A percentile compares a stretch with the other conserved stretches of the same genome.
These are phyloP conservation scores for Calliopum simillimum DNA, from an alignment of 2,888 invertebrate genomes.

Conservation along the genomic window DNA sequence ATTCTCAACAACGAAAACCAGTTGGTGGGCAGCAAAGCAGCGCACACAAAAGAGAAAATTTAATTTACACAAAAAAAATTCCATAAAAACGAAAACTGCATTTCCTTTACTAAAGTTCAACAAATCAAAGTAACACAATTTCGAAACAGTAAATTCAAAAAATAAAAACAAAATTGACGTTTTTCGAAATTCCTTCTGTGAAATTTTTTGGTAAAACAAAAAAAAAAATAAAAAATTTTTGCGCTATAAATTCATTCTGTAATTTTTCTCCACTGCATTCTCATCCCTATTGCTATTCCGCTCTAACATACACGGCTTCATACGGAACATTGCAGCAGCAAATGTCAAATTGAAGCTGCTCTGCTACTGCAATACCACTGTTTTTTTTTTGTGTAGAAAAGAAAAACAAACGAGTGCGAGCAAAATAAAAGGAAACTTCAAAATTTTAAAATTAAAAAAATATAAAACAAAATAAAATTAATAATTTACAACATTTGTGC, in stretches of 20 bases:
- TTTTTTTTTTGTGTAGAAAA: not conserved
- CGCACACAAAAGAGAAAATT: slow-evolving; percentile 21
- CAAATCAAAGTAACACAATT: not conserved
- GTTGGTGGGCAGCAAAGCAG: slow-evolving; percentile 11
- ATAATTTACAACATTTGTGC: not conserved
- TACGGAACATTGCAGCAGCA: not conserved
- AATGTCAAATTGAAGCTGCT: slow-evolving; percentile 27
- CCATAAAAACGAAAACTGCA: not conserved
- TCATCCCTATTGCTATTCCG: slow-evolving; percentile 49
- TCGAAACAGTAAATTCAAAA: too few relatives aligned
- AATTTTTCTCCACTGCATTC: too few relatives aligned
- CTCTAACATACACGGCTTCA: slow-evolving; percentile 40
- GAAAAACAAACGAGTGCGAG: too few relatives aligned
- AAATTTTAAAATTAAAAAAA: too few relatives aligned
- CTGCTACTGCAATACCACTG: not conserved
- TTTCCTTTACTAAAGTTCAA: too few relatives aligned
- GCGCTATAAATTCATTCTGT: too few relatives aligned
- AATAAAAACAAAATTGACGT: too few relatives aligned
- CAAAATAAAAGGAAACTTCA: too few relatives aligned
- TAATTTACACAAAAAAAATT: slow-evolving; percentile 1
- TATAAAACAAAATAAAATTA: too few relatives aligned
- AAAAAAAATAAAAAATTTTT: too few relatives aligned
- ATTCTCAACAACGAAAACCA: slow-evolving; percentile 13
- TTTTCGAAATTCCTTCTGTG: too few relatives aligned
- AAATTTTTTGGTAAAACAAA: too few relatives aligned